A percentile compares a stretch with the other conserved stretches of the same genome.
phyloP scores from a whole-genome alignment of 1,140 invertebrate species.

The Nilaparvata lugens region DNA sequence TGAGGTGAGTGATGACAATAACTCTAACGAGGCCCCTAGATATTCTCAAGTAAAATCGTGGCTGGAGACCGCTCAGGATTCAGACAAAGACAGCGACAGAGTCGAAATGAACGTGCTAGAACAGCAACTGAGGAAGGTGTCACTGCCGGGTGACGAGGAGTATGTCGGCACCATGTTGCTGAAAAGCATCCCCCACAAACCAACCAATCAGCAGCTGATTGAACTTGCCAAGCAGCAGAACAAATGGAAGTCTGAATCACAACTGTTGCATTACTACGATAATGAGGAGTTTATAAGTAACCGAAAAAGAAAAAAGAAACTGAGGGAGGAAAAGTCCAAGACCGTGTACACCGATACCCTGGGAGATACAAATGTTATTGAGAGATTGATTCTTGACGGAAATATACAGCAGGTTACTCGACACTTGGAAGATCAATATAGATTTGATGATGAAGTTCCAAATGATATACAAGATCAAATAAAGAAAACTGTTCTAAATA shows the following conservation, averaged over 20 bases:
- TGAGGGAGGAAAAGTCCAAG: background rate
- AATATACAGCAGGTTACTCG: background rate
- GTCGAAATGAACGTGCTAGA: background rate
- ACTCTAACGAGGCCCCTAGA: constrained; percentile 6
- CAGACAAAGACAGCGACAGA: background rate
- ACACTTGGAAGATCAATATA: constrained; percentile 28
- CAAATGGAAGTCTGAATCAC: constrained; percentile 9
- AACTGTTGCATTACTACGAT: background rate
- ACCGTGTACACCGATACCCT: too few relatives aligned
- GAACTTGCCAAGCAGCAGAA: constrained; percentile 5
- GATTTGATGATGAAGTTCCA: constrained; percentile 39
- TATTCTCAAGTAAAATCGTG: constrained; percentile 9
- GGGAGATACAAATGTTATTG: constrained; percentile 38
- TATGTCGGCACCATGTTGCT: background rate
- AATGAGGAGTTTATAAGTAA: background rate
- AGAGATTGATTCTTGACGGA: constrained; percentile 8
- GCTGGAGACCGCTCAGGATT: background rate
- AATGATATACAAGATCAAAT: constrained; percentile 32
- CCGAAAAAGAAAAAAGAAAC: background rate
- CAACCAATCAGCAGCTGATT: background rate
- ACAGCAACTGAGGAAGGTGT: background rate
- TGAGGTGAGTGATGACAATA: constrained; percentile 15
- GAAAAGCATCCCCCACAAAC: background rate
- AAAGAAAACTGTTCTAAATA: constrained; percentile 21
- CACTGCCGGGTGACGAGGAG: background rate